Evolutionary conservation across 2,113 vertebrate species (phyloP), one percentile per base, ranked within the genome.

Genomic region (Ophiodon elongatus): DNA sequence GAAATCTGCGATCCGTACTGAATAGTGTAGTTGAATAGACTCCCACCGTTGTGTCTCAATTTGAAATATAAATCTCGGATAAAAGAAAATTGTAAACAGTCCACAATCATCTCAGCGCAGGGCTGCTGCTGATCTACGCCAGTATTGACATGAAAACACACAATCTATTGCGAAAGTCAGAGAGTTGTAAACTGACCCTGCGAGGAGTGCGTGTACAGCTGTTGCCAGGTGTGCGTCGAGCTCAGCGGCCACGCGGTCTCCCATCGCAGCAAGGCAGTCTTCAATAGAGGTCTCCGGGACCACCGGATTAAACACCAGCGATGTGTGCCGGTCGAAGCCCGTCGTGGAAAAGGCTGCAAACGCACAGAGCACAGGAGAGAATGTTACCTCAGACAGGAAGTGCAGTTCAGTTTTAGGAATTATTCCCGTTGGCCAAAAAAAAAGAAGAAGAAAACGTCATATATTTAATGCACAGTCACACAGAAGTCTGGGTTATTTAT

Each of bases 251-350:
- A 97, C 93, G 10, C 92, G 94, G 66, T 97, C 96, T 59, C 96
- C 97, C 1, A 98, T 10, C 35, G 95, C 95, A 71, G 96, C 96
- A 56, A 99, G 93, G 87, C 96, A 97, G 82, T 98, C 97, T 91
- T 98, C 97, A 73, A 99, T 92, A 0, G 97, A 96, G 86, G 90
- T 96, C 81, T 97, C 97, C 1, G 97, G 97, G 86, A 96, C 95
- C 35, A 94, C 94, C 35, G 97, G 98, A 91, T 94, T 96, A 93
- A 99, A 99, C 86, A 98, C 97, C 3, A 95, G 95, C 7, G 97
- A 99, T 0, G 95, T 95, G 84, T 95, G 95, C 72, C 94, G 95
- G 92, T 98, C 96, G 85, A 97, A 98, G 35, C 97, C 97, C 47
- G 96, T 95, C 57, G 90, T 96, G 75, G 95, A 91, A 86, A 95